Percentiles rank a stretch among this genome's conserved stretches.
These are phyloP conservation scores for Vireo altiloquus DNA, from an alignment of 2,113 vertebrate genomes.

Conservation along the genomic window DNA sequence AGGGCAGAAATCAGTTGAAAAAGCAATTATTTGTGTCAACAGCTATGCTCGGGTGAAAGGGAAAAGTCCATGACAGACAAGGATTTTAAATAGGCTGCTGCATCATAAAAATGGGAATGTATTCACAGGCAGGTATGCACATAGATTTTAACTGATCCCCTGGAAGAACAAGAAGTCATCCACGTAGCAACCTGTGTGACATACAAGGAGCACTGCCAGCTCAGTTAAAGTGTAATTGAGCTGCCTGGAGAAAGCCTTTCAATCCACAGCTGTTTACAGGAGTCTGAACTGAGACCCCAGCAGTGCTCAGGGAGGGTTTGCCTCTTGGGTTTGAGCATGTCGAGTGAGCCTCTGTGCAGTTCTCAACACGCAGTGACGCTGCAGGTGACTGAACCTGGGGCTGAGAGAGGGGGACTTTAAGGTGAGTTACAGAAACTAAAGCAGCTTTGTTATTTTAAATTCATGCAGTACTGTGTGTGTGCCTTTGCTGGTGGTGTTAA, in stretches of 20 bases:
- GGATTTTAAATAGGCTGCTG: neutral
- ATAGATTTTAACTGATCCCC: neutral
- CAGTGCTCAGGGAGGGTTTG: too few relatives aligned
- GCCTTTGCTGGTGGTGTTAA: slow-evolving; percentile 42
- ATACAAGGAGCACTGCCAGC: neutral
- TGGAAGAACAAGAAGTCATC: neutral
- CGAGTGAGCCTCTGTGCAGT: neutral
- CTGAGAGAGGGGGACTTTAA: neutral
- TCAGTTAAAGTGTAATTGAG: neutral
- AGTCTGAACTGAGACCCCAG: neutral
- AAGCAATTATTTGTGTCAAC: neutral
- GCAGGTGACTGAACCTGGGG: neutral
- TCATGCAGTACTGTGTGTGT: neutral
- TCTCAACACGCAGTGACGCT: fast-evolving
- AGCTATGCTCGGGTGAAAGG: neutral
- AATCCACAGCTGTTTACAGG: fast-evolving
- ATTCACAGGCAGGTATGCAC: neutral
- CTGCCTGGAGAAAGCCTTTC: neutral
- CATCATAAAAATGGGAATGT: neutral
- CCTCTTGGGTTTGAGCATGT: neutral
- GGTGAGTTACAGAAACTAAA: slow-evolving; percentile 16
- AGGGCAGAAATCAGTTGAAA: neutral
- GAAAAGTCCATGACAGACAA: neutral
- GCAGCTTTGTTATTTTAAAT: slow-evolving; percentile 12
- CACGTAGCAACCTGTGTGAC: neutral